A percentile compares a stretch with the other conserved stretches of the same genome.
Evolutionary conservation across 2,113 vertebrate genomes (phyloP).

Genomic region (Pseudorhombus dupliciocellatus): DNA sequence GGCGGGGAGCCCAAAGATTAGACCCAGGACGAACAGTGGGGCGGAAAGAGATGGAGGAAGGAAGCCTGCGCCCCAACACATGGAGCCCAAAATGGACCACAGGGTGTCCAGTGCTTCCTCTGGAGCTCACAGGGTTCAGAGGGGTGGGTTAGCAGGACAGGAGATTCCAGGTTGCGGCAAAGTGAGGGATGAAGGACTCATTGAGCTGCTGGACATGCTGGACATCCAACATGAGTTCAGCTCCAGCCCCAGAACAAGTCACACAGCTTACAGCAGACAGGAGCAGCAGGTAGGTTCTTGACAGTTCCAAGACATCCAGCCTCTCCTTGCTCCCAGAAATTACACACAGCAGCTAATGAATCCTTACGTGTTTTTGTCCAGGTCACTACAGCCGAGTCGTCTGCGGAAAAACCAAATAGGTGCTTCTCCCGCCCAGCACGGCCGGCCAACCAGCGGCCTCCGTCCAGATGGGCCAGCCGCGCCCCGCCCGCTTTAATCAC

Average conservation of each 20-base stretch:
- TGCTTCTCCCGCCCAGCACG: slow-evolving; percentile 93
- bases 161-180: slow-evolving; percentile 37
- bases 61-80: slow-evolving; percentile 82
- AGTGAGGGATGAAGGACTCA: slow-evolving; percentile 75
- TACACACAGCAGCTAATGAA: not conserved
- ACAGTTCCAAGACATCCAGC: not conserved
- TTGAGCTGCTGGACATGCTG: slow-evolving; percentile 84
- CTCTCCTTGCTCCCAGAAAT: not conserved
- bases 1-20: slow-evolving; percentile 64
- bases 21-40: slow-evolving; percentile 62
- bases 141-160: slow-evolving; percentile 43
- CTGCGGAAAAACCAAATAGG: slow-evolving; percentile 74
- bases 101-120: slow-evolving; percentile 82
- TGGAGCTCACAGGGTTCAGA: slow-evolving; percentile 61
- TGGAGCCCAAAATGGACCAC: slow-evolving; percentile 86
- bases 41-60: slow-evolving; percentile 68
- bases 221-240: slow-evolving; percentile 84
- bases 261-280: slow-evolving; percentile 52
- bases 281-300: slow-evolving; percentile 69
- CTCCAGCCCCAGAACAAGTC: slow-evolving; percentile 69
- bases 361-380: slow-evolving; percentile 33
- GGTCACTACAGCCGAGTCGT: slow-evolving; percentile 55
- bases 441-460: slow-evolving; percentile 91
- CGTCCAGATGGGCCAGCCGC: slow-evolving; percentile 91
- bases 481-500: slow-evolving; percentile 70